Evolutionary conservation across 2,797 vertebrate species (phyloP).

Genomic region (Phaenicophaeus curvirostris): DNA sequence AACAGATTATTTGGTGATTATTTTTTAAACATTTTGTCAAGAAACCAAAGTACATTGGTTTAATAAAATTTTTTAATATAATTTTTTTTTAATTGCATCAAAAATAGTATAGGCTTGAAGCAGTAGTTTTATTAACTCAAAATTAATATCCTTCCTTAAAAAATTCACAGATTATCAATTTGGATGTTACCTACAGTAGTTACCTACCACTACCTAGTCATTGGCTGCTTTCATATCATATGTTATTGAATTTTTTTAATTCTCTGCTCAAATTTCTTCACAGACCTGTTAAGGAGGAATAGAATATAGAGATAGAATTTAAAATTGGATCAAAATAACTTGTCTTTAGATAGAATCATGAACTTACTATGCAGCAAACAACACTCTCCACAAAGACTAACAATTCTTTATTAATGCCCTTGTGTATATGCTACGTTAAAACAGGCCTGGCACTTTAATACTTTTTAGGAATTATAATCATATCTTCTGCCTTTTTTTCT

Average conservation of each 20-base stretch:
- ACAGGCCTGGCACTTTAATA: neutral
- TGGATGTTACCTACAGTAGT: neutral
- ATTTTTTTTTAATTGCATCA: neutral
- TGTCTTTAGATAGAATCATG: neutral
- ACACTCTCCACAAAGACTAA: neutral
- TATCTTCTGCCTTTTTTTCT: neutral
- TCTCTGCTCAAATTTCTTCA: neutral
- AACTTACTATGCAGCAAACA: neutral
- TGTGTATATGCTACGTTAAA: neutral
- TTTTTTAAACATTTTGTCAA: neutral
- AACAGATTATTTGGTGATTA: neutral
- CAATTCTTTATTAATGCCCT: conserved; percentile 6
- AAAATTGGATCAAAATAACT: neutral
- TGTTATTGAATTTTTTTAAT: neutral
- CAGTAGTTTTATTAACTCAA: neutral
- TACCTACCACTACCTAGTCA: neutral
- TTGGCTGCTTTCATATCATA: neutral
- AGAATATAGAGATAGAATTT: neutral
- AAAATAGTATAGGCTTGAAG: neutral
- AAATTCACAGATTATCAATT: neutral
- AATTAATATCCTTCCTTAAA: neutral
- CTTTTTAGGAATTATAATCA: neutral
- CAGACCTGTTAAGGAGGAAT: neutral
- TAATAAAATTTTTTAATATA: neutral
- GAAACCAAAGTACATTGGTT: neutral